These are phyloP conservation scores for Schizopygopsis pylzovi DNA, from an alignment of 2,797 vertebrate species.

Conservation along the genomic window DNA sequence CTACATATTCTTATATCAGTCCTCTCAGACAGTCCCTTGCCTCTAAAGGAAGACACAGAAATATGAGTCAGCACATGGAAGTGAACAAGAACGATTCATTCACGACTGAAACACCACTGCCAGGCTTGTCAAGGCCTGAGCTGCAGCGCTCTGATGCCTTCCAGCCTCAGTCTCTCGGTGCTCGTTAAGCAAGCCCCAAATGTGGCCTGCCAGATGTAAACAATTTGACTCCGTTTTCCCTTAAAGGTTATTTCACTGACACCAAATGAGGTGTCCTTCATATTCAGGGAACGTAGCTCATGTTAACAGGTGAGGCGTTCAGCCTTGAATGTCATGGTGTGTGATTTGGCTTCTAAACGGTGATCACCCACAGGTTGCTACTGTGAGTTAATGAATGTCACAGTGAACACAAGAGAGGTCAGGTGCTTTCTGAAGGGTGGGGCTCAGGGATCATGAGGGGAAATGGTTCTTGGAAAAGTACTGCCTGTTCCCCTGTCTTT, in stretches of 20 bases:
- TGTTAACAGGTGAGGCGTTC: constrained; percentile 41
- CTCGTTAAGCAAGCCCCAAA: constrained; percentile 50
- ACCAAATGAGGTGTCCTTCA: constrained; percentile 4
- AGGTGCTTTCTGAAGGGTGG: constrained; percentile 44
- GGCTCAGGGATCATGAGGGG: constrained; percentile 23
- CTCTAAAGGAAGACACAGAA: constrained; percentile 9
- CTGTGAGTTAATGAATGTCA: constrained; percentile 50
- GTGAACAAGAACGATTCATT: constrained; percentile 20
- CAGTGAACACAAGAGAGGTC: constrained; percentile 28
- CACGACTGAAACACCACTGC: constrained; percentile 27
- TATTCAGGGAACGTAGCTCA: constrained; percentile 18
- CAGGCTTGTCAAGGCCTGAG: constrained; percentile 47
- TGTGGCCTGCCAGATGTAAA: constrained; percentile 47
- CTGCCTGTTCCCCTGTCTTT: constrained; percentile 11
- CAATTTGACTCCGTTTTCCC: constrained; percentile 38
- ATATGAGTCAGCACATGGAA: constrained; percentile 13
- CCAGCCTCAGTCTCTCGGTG: constrained; percentile 32
- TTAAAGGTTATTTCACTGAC: constrained; percentile 42
- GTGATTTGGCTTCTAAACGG: constrained; percentile 39
- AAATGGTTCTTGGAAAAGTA: constrained; percentile 24
- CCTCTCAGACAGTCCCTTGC: background rate
- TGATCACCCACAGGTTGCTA: constrained; percentile 42
- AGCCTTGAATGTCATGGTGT: constrained; percentile 39
- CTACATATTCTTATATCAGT: background rate
- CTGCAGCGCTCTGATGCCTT: constrained; percentile 26